Percentiles rank a stretch among this genome's conserved stretches.
phyloP scores from a whole-genome alignment of 2,888 invertebrate genomes.

The Diaphora mendica region DNA sequence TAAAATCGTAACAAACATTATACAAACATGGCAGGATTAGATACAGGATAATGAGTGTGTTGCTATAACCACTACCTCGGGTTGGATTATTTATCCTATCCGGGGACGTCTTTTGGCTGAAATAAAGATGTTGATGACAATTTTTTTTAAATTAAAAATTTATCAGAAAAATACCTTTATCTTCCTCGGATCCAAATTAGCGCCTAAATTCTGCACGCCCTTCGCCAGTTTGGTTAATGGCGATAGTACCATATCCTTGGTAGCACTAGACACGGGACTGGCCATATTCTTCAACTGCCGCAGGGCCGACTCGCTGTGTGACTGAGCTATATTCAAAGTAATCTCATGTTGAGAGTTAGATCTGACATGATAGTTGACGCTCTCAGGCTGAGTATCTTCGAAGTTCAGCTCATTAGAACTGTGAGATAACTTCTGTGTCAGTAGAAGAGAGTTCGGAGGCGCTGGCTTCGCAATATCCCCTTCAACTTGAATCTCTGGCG shows the following conservation, averaged over 20 bases:
- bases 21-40: too few relatives aligned
- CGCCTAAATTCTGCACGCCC: slow-evolving; percentile 93
- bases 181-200: slow-evolving; percentile 94
- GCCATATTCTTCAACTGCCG: slow-evolving; percentile 89
- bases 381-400: slow-evolving; percentile 58
- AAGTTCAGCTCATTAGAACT: slow-evolving; percentile 89
- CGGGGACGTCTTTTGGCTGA: too few relatives aligned
- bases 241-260: slow-evolving; percentile 89
- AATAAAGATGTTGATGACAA: too few relatives aligned
- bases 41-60: too few relatives aligned
- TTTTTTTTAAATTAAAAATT: background rate
- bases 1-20: too few relatives aligned
- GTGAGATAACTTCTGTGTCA: slow-evolving; percentile 89
- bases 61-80: too few relatives aligned
- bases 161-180: slow-evolving; percentile 76
- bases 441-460: slow-evolving; percentile 85
- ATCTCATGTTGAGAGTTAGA: slow-evolving; percentile 89
- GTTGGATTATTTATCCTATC: too few relatives aligned
- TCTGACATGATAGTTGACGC: slow-evolving; percentile 73
- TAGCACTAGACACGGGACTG: slow-evolving; percentile 89
- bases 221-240: slow-evolving; percentile 94
- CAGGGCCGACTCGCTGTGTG: slow-evolving; percentile 93
- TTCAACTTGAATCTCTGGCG: slow-evolving; percentile 88
- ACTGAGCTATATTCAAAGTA: slow-evolving; percentile 90
- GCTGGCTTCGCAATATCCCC: slow-evolving; percentile 71